These are phyloP conservation scores for Halocynthia roretzi DNA, from an alignment of 23 tunicate genomes.

Conservation along the genomic window DNA sequence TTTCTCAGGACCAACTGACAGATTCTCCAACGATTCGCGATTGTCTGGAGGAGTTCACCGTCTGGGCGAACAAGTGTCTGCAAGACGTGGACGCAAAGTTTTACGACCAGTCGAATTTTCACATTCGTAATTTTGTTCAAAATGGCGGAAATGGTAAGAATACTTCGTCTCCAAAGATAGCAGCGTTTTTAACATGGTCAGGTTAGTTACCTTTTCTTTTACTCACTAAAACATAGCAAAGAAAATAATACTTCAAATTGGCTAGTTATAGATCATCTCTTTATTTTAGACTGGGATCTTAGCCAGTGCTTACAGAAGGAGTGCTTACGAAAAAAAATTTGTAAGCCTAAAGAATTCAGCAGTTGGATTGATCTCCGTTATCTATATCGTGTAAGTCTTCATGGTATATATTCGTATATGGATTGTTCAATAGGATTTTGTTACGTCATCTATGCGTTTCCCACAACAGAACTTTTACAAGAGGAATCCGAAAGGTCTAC, in stretches of 20 bases:
- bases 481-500: constrained; percentile 2
- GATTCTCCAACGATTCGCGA: background rate
- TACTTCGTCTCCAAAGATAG: background rate
- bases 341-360: constrained; percentile 7
- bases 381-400: constrained; percentile 14
- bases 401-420: background rate
- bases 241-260: no score
- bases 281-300: constrained; percentile 13
- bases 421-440: background rate
- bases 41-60: constrained; percentile 6
- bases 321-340: constrained; percentile 4
- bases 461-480: constrained; percentile 13
- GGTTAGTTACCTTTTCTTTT: constrained; percentile 5
- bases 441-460: no score
- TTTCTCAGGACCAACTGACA: background rate
- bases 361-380: constrained; percentile 19
- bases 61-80: background rate
- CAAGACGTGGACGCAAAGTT: constrained; percentile 2
- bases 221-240: no score
- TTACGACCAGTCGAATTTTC: constrained; percentile 15
- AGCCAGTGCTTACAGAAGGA: constrained; percentile 21
- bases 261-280: no score
- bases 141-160: background rate
- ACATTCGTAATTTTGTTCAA: background rate
- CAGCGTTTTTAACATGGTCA: constrained; percentile 30